phyloP scores from a whole-genome alignment of 2,888 invertebrate genomes.

The Plemyria rubiginata region DNA sequence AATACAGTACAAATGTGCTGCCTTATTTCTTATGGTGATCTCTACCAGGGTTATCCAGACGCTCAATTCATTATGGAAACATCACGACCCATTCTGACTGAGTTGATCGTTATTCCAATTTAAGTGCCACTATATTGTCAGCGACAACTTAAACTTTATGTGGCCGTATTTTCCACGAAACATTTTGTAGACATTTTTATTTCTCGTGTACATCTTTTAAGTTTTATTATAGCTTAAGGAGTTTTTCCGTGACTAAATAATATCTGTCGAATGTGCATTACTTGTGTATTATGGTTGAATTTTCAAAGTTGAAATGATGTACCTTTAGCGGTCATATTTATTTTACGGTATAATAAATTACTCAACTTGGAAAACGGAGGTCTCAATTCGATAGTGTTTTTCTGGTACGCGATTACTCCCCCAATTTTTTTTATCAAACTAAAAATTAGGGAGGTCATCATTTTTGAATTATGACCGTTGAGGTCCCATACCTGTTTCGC shows the following conservation, averaged over 20 bases:
- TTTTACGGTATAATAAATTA: too few relatives aligned
- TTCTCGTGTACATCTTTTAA: constrained; percentile 18
- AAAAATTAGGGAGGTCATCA: too few relatives aligned
- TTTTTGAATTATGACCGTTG: too few relatives aligned
- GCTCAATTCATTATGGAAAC: constrained; percentile 17
- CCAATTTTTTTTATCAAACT: too few relatives aligned
- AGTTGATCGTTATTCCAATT: constrained; percentile 36
- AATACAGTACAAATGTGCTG: too few relatives aligned
- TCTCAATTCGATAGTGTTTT: too few relatives aligned
- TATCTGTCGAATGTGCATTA: constrained; percentile 14
- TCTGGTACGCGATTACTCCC: too few relatives aligned
- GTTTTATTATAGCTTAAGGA: constrained; percentile 20
- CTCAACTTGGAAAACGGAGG: too few relatives aligned
- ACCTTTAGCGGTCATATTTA: too few relatives aligned
- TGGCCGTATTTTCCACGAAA: constrained; percentile 37
- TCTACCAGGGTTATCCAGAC: neutral
- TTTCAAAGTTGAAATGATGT: constrained; percentile 8
- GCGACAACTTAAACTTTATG: constrained; percentile 36
- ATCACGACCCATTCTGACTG: constrained; percentile 17
- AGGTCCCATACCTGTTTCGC: too few relatives aligned
- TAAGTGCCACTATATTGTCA: constrained; percentile 35
- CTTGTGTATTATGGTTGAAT: constrained; percentile 6
- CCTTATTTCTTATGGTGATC: too few relatives aligned
- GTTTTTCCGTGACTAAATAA: constrained; percentile 1
- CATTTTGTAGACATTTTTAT: constrained; percentile 36